Percentiles rank a stretch among this genome's conserved stretches.
phyloP scores from a whole-genome alignment of 2,888 invertebrate species.

The Himalopsyche japonica region DNA sequence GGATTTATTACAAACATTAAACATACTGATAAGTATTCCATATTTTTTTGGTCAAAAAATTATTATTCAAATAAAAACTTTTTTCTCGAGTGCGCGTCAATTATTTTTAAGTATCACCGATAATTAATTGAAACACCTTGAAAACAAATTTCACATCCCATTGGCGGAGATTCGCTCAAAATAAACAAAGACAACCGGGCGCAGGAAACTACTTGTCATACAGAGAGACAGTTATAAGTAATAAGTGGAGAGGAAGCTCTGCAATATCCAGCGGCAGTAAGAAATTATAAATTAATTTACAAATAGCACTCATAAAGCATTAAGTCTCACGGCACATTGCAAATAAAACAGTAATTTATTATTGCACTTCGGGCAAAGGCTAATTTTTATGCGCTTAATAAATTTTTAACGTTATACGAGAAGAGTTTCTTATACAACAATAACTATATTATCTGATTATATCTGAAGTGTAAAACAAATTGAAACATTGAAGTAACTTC shows the following conservation, averaged over 20 bases:
- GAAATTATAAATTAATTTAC: slow-evolving; percentile 33
- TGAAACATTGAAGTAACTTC: too few species aligned
- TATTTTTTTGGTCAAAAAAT: neutral
- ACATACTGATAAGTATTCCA: too few species aligned
- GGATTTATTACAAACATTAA: too few species aligned
- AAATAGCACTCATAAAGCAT: slow-evolving; percentile 27
- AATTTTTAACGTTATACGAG: too few species aligned
- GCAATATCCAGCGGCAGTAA: slow-evolving; percentile 17
- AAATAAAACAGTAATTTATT: slow-evolving; percentile 15
- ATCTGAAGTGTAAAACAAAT: too few species aligned
- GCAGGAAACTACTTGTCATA: slow-evolving; percentile 7
- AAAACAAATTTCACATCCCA: neutral
- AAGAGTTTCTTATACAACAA: too few species aligned
- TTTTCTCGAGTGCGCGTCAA: neutral
- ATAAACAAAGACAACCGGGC: neutral
- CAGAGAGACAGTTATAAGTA: neutral
- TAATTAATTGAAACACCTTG: neutral
- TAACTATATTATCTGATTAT: too few species aligned
- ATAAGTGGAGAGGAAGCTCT: neutral
- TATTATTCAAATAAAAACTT: neutral
- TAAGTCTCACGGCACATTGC: slow-evolving; percentile 25
- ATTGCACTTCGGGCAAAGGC: neutral
- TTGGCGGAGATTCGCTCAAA: neutral
- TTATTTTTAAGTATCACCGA: neutral
- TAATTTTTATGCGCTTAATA: too few species aligned